Evolutionary conservation across 2,797 vertebrate species (phyloP).

Genomic region (Cynopterus sphinx): DNA sequence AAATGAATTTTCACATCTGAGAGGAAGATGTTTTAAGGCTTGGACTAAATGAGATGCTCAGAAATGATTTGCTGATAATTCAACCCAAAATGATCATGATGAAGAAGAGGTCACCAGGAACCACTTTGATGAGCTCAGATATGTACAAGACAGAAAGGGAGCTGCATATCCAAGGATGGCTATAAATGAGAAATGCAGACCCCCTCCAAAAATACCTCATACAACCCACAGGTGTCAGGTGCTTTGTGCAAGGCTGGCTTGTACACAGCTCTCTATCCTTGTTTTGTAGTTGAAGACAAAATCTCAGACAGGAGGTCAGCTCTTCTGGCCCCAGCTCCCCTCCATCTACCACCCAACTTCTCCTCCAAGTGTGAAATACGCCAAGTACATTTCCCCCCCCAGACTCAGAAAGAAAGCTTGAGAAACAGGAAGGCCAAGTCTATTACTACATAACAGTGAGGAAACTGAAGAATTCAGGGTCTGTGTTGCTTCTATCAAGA

Average conservation of each 20-base stretch:
- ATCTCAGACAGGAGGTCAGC: background rate
- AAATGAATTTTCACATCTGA: conserved; percentile 7
- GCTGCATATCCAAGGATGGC: background rate
- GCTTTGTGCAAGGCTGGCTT: background rate
- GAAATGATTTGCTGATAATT: background rate
- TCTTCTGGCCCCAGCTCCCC: background rate
- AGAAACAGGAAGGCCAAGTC: background rate
- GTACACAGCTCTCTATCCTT: background rate
- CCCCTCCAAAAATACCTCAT: background rate
- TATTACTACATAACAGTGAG: background rate
- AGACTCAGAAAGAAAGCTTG: background rate
- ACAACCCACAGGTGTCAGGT: background rate
- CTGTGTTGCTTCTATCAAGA: background rate
- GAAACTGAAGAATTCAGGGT: background rate
- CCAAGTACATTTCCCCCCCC: background rate
- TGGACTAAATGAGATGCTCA: background rate
- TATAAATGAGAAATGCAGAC: background rate
- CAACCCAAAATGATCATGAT: background rate
- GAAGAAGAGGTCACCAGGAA: background rate
- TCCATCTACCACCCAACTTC: background rate
- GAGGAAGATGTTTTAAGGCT: background rate
- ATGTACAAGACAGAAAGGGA: background rate
- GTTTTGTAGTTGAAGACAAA: background rate
- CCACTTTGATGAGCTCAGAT: background rate
- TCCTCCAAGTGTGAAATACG: background rate